phyloP scores from a whole-genome alignment of 2,888 invertebrate species.

The Drosophila monieri region DNA sequence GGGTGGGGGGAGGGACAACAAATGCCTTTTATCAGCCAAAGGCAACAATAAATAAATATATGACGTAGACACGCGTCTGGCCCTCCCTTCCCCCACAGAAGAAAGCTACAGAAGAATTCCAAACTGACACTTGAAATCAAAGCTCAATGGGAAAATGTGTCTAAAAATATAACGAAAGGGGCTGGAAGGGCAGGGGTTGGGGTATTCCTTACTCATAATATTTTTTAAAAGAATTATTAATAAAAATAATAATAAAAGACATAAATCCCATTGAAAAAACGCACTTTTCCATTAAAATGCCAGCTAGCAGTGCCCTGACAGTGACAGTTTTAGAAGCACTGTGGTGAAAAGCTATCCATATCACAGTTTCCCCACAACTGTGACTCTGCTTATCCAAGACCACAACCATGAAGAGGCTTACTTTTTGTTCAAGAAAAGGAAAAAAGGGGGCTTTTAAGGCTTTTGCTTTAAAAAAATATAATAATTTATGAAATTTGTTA shows the following conservation, averaged over 20 bases:
- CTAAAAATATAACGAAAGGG: slow-evolving; percentile 23
- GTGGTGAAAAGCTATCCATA: slow-evolving; percentile 22
- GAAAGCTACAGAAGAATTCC: slow-evolving; percentile 18
- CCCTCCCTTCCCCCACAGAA: slow-evolving; percentile 11
- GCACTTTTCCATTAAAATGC: background rate
- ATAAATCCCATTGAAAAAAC: background rate
- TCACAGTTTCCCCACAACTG: slow-evolving; percentile 13
- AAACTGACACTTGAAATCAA: slow-evolving; percentile 67
- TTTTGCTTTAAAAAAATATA: background rate
- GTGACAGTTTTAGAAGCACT: background rate
- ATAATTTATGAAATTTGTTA: background rate
- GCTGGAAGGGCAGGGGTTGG: background rate
- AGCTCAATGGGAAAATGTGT: slow-evolving; percentile 39
- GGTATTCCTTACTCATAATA: background rate
- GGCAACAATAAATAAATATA: slow-evolving; percentile 34
- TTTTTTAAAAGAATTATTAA: background rate
- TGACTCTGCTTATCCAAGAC: slow-evolving; percentile 2
- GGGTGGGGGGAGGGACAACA: no score
- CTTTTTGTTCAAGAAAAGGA: background rate
- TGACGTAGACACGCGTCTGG: slow-evolving; percentile 43
- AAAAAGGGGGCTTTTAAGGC: background rate
- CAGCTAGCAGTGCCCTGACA: background rate
- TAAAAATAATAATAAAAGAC: background rate
- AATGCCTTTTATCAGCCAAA: slow-evolving; percentile 35
- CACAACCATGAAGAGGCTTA: background rate